Percentiles rank a stretch among this genome's conserved stretches.
These are phyloP conservation scores for Etia nguti DNA, from an alignment of 2,113 vertebrate species.

Conservation along the genomic window DNA sequence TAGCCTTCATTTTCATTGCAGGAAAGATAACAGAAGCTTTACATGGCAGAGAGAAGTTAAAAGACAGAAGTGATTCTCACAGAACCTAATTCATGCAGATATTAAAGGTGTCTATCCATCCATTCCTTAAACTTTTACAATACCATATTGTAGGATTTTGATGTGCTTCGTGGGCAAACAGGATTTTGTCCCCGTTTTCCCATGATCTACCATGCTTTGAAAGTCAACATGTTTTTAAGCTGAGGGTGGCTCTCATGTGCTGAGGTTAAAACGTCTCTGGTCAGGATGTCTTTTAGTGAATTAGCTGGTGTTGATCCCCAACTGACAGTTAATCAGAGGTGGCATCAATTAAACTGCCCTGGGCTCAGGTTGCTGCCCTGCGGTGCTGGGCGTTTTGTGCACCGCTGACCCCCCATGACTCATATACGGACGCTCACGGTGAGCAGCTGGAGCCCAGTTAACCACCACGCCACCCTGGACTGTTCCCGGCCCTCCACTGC, in stretches of 20 bases:
- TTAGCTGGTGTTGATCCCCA: slow-evolving; percentile 56
- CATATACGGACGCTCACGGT: background rate
- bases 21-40: background rate
- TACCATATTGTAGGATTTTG: background rate
- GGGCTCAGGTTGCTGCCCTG: slow-evolving; percentile 45
- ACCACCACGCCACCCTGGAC: slow-evolving; percentile 28
- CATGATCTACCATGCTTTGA: rapidly evolving
- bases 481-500: slow-evolving; percentile 10
- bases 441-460: slow-evolving; percentile 2
- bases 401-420: slow-evolving; percentile 51
- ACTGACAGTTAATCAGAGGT: slow-evolving; percentile 62
- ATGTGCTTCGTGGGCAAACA: too few species aligned
- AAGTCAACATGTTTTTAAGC: background rate
- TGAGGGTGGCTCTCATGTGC: background rate
- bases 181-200: background rate
- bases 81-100: background rate
- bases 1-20: background rate
- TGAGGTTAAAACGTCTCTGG: background rate
- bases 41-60: background rate
- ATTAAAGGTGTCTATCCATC: background rate
- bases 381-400: slow-evolving; percentile 59
- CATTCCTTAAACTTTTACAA: background rate
- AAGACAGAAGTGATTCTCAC: background rate
- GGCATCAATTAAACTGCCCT: slow-evolving; percentile 61
- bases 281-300: slow-evolving; percentile 31